phyloP scores from a whole-genome alignment of 2,797 vertebrate species.

The Falco rusticolus region DNA sequence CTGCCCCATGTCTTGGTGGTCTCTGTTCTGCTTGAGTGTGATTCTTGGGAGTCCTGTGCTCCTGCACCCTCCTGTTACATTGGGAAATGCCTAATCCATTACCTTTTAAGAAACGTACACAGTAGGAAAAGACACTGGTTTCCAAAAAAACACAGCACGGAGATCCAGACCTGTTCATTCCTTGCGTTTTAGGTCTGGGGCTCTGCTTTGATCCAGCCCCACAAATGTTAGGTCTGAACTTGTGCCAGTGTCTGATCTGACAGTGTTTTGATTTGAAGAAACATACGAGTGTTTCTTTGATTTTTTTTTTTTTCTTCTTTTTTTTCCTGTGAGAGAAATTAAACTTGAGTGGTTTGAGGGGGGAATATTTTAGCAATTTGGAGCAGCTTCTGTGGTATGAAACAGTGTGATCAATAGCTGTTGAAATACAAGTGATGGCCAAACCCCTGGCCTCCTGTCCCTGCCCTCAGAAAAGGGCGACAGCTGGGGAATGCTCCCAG shows the following conservation, averaged over 20 bases:
- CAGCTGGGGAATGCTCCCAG: neutral
- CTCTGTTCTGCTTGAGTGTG: neutral
- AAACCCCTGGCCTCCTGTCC: neutral
- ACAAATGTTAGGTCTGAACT: constrained; percentile 22
- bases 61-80: neutral
- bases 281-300: neutral
- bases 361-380: constrained; percentile 8
- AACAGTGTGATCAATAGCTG: neutral
- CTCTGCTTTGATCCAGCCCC: constrained; percentile 17
- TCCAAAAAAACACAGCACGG: neutral
- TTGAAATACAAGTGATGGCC: neutral
- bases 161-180: neutral
- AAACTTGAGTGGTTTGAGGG: neutral
- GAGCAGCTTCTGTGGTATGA: neutral
- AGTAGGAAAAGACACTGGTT: neutral
- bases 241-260: constrained; percentile 47
- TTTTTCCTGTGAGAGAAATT: neutral
- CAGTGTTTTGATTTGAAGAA: constrained; percentile 41
- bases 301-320: neutral
- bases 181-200: neutral
- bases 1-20: neutral
- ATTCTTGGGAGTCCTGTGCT: neutral
- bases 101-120: neutral
- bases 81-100: neutral
- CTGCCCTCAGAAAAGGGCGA: neutral